Evolutionary conservation across 2,797 vertebrate species (phyloP), one percentile per base, ranked within the genome.

Genomic region (Hirundo rustica): DNA sequence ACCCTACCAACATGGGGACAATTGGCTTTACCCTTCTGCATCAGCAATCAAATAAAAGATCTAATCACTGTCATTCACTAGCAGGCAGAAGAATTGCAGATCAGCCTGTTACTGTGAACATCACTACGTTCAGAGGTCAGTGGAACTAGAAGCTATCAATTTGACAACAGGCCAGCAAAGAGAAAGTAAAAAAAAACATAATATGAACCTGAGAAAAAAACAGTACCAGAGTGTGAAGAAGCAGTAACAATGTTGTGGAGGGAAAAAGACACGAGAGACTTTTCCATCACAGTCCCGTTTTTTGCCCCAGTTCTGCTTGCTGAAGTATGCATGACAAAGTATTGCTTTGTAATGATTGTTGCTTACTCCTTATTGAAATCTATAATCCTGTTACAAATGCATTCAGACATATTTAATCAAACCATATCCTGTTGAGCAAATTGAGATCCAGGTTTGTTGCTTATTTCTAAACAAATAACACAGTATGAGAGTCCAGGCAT

Each of bases 401-500:
- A 92, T 95, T 89, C 44, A 62, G 82, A 96, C 85, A 90, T 42
- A 77, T 86, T 95, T 95, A 96, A 95, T 97, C 74, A 95, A 95
- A 93, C 92, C 38, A 51, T 86, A 85, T 80, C 83, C 71, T 91
- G 48, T 86, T 96, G 96, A 57, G 85, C 82, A 93, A 95, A 95
- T 85, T 95, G 89, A 95, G 64, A 96, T 92, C 54, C 61, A 93
- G 89, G 60, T 96, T 97, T 27, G 27, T 73, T 95, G 88, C 73
- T 97, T 68, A 79, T 93, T 78, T 80, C 67, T 95, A 91, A 95
- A 87, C 62, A 85, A 87, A 95, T 91, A 96, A 61, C 25, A 61
- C 72, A 68, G 38, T 92, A 21, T 86, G 89, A 91, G 65, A 77
- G 65, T 93, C 71, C 66, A 85, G 53, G 36, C 60, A 70, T 66